Conservation (phyloP, 1,140 invertebrate genomes). For the Oreohelix idahoensis region DNA sequence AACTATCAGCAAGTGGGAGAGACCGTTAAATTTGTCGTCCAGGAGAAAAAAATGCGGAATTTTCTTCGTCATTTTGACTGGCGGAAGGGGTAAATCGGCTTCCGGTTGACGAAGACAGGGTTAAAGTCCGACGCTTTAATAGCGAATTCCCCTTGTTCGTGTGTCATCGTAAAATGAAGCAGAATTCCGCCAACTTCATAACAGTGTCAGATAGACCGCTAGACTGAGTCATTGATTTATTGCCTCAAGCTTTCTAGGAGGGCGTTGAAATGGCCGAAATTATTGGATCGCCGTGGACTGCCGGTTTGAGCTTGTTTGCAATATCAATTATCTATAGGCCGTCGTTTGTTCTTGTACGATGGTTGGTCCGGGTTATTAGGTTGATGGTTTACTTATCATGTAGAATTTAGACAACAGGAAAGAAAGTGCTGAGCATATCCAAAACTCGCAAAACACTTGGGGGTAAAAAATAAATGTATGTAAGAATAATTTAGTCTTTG, state of each 20-base stretch:
- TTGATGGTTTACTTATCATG: neutral
- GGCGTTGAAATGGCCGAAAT: neutral
- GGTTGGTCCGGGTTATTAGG: neutral
- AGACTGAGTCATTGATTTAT: slow-evolving; percentile 11
- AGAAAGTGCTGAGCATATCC: no score
- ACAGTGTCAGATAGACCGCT: neutral
- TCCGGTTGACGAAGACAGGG: neutral
- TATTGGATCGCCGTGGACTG: neutral
- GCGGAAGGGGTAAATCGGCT: slow-evolving; percentile 5
- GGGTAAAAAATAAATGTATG: no score
- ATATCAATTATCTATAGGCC: neutral
- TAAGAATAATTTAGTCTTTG: no score
- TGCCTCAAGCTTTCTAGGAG: neutral
- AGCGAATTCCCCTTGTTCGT: neutral
- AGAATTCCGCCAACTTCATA: neutral
- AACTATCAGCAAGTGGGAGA: neutral
- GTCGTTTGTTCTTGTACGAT: neutral
- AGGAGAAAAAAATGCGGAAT: neutral
- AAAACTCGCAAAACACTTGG: no score
- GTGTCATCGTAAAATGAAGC: neutral
- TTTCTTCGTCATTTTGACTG: slow-evolving; percentile 2
- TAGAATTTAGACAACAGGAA: no score
- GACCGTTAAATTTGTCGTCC: neutral
- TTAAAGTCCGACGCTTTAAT: neutral
- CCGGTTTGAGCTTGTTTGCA: neutral